Conservation (phyloP, 2,888 invertebrate genomes). For the Trisateles emortualis region DNA sequence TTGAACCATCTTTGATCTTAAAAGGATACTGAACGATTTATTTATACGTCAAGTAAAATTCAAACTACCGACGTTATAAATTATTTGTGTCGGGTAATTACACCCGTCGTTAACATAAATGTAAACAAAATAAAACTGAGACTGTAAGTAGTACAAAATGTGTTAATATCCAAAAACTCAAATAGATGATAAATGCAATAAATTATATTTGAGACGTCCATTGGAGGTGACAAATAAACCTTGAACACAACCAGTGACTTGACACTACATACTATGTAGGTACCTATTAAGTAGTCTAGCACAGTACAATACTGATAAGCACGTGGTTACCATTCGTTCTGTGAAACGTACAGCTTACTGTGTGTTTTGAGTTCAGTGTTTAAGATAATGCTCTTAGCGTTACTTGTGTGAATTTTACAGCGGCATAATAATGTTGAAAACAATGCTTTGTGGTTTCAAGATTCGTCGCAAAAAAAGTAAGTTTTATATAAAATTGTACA, state of each 20-base stretch:
- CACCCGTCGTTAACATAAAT: too few species aligned
- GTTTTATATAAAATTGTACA: constrained; percentile 8
- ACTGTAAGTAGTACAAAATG: background rate
- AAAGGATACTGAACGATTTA: background rate
- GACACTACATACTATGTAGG: constrained; percentile 10
- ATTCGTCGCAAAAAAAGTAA: constrained; percentile 70
- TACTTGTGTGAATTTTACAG: constrained; percentile 60
- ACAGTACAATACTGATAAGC: constrained; percentile 72
- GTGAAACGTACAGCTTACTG: constrained; percentile 63
- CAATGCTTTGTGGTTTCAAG: constrained; percentile 69
- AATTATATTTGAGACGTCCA: constrained; percentile 30
- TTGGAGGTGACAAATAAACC: constrained; percentile 39
- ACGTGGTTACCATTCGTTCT: constrained; percentile 62
- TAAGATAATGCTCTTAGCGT: constrained; percentile 70
- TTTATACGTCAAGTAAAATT: background rate
- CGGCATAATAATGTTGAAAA: constrained; percentile 42
- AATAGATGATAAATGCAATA: constrained; percentile 26
- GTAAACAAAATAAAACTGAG: background rate
- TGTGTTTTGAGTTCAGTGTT: constrained; percentile 77
- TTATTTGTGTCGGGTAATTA: background rate
- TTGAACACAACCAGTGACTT: constrained; percentile 43
- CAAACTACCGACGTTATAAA: background rate
- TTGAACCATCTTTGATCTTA: background rate
- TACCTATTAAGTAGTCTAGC: constrained; percentile 47
- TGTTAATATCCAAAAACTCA: background rate